These are phyloP conservation scores for Aricia artaxerxes DNA, from an alignment of 2,888 invertebrate species.

Conservation along the genomic window DNA sequence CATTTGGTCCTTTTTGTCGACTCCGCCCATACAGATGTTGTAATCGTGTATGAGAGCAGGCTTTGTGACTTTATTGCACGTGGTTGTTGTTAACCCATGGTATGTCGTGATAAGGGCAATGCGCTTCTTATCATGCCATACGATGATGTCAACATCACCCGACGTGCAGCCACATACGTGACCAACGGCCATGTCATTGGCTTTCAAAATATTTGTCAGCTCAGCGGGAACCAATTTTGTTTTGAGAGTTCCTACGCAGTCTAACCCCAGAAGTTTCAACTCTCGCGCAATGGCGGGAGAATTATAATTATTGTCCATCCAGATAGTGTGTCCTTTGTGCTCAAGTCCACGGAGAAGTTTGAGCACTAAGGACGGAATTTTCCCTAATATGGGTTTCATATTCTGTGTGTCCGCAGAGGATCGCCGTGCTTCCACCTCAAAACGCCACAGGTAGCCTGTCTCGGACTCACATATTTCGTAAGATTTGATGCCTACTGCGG, in stretches of 20 bases:
- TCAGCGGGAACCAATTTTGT: no score
- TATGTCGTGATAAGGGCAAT: neutral
- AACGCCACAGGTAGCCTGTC: neutral
- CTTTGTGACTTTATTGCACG: neutral
- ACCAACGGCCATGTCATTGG: neutral
- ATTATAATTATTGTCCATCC: neutral
- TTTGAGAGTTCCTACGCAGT: neutral
- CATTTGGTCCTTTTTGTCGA: conserved; percentile 17
- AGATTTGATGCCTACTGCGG: neutral
- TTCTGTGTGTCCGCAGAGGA: neutral
- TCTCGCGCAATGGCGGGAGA: neutral
- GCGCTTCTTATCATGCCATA: neutral
- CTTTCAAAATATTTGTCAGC: neutral
- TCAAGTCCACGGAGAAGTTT: neutral
- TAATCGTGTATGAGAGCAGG: neutral
- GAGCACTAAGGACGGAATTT: neutral
- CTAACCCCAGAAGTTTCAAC: neutral
- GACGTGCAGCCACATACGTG: neutral
- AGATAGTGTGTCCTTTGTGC: neutral
- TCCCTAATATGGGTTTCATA: neutral
- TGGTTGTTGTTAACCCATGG: neutral
- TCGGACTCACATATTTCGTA: neutral
- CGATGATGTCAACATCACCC: neutral
- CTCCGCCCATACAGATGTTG: neutral
- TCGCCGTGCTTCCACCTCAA: neutral